Evolutionary conservation across 2,797 vertebrate species (phyloP).

Genomic region (Sebastes diaconus): DNA sequence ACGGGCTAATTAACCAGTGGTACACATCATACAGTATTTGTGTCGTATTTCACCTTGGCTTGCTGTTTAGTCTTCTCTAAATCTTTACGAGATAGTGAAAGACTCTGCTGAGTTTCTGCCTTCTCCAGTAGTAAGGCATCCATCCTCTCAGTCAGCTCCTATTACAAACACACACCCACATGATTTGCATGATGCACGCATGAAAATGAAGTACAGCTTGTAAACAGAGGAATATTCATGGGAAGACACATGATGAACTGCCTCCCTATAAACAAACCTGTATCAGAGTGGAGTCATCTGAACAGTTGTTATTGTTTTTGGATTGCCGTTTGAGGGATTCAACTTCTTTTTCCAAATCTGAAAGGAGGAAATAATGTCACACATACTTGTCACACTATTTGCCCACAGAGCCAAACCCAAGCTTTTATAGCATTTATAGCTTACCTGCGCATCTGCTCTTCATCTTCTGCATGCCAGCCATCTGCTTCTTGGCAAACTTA

Average conservation of each 20-base stretch:
- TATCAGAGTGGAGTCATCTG: conserved; percentile 84
- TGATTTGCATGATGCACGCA: not conserved
- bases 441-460: conserved; percentile 93
- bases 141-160: conserved; percentile 93
- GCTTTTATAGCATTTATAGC: not conserved
- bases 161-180: conserved; percentile 36
- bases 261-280: conserved; percentile 81
- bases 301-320: conserved; percentile 60
- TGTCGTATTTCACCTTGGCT: conserved; percentile 82
- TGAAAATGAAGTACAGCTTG: not conserved
- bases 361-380: conserved; percentile 20
- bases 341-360: conserved; percentile 93
- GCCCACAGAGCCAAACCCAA: not conserved
- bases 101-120: conserved; percentile 92
- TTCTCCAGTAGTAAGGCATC: conserved; percentile 92
- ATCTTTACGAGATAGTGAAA: conserved; percentile 86
- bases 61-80: conserved; percentile 85
- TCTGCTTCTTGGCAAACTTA: conserved; percentile 97
- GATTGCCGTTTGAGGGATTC: conserved; percentile 83
- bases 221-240: not conserved
- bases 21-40: not conserved
- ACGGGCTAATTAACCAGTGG: not conserved
- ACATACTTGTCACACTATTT: not conserved
- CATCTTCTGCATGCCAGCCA: conserved; percentile 91
- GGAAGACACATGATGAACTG: not conserved